Evolutionary conservation across 2,888 invertebrate genomes (phyloP).

Genomic region (Eupithecia subumbrata): DNA sequence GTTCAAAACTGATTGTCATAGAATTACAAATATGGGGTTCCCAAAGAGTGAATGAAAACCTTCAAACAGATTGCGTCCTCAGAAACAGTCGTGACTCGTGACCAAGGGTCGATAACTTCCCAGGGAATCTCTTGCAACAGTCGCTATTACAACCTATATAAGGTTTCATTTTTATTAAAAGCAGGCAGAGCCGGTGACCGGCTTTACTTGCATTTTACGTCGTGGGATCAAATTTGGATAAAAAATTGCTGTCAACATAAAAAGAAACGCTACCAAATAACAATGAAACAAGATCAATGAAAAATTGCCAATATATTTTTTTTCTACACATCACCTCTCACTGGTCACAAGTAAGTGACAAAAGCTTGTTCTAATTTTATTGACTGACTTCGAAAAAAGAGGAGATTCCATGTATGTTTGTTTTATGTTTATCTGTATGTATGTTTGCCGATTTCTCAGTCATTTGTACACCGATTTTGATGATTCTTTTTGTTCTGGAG

Average conservation of each 20-base stretch:
- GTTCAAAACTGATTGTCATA: background rate
- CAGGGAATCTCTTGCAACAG: constrained; percentile 40
- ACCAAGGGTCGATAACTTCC: constrained; percentile 55
- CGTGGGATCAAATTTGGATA: background rate
- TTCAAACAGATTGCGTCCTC: constrained; percentile 23
- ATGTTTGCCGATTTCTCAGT: too few species aligned
- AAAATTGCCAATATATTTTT: background rate
- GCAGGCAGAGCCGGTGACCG: background rate
- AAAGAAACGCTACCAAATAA: background rate
- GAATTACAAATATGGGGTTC: background rate
- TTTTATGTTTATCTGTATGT: too few species aligned
- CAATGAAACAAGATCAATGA: background rate
- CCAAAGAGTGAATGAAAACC: background rate
- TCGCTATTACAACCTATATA: constrained; percentile 13
- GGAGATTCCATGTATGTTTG: too few species aligned
- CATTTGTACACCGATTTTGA: too few species aligned
- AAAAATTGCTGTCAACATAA: too few species aligned
- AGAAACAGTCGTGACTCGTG: constrained; percentile 52
- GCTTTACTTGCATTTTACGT: background rate
- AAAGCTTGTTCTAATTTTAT: background rate
- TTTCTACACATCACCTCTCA: background rate
- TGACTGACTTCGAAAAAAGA: too few species aligned
- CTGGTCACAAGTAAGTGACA: background rate
- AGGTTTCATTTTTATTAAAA: constrained; percentile 12
- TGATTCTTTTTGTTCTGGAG: too few species aligned